Evolutionary conservation across 2,888 invertebrate genomes (phyloP).

Genomic region (Microchrysa polita): DNA sequence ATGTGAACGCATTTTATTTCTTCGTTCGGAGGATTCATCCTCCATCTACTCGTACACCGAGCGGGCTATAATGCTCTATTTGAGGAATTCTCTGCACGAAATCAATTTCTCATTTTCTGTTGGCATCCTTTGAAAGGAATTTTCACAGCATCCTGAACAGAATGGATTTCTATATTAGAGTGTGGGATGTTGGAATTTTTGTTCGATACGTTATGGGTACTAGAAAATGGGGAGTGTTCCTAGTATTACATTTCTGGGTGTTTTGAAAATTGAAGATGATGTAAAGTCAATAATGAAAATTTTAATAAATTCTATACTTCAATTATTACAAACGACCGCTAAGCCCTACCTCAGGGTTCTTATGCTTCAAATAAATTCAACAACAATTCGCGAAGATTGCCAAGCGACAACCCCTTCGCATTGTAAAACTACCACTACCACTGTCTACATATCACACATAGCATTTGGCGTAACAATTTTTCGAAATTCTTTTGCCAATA

Average conservation of each 20-base stretch:
- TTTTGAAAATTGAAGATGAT: too few species aligned
- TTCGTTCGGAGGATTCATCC: too few species aligned
- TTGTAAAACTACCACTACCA: neutral
- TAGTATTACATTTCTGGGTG: too few species aligned
- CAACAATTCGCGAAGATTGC: too few species aligned
- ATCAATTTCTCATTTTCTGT: conserved; percentile 34
- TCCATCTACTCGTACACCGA: neutral
- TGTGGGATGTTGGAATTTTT: neutral
- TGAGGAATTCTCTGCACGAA: conserved; percentile 33
- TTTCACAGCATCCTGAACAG: conserved; percentile 9
- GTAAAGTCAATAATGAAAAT: too few species aligned
- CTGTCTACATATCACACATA: neutral
- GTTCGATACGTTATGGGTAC: too few species aligned
- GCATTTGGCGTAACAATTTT: neutral
- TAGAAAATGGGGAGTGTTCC: too few species aligned
- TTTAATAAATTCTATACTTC: too few species aligned
- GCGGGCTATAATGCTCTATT: too few species aligned
- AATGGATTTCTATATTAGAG: neutral
- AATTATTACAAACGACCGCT: too few species aligned
- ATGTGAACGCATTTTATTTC: conserved; percentile 16
- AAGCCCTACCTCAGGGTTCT: too few species aligned
- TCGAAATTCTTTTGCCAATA: conserved; percentile 4
- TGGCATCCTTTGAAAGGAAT: conserved; percentile 16
- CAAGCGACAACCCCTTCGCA: neutral
- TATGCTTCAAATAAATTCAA: too few species aligned